Evolutionary conservation across 2,113 vertebrate genomes (phyloP).

Genomic region (Hydrochoerus hydrochaeris): DNA sequence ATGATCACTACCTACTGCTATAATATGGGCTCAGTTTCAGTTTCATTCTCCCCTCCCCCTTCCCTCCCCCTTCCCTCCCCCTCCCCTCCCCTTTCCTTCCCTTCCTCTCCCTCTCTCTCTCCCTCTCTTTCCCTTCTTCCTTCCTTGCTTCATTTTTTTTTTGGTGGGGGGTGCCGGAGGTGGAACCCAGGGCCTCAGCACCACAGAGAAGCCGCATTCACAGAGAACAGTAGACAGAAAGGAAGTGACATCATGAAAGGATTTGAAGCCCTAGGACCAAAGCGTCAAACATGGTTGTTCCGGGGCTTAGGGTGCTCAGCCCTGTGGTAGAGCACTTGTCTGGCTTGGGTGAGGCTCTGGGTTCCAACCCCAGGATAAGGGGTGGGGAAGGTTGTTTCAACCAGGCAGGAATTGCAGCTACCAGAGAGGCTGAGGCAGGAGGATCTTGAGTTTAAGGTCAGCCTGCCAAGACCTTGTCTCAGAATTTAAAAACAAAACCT

Average conservation of each 20-base stretch:
- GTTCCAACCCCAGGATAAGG: not conserved
- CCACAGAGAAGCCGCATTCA: not conserved
- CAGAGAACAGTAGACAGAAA: not conserved
- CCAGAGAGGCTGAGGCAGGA: not conserved
- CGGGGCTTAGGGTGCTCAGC: not conserved
- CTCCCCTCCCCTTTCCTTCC: rapidly evolving
- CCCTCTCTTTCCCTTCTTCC: no score
- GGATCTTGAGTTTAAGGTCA: not conserved
- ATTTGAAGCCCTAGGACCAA: not conserved
- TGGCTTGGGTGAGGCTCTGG: not conserved
- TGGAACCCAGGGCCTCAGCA: not conserved
- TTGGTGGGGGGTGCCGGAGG: not conserved
- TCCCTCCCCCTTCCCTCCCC: no score
- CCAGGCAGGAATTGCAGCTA: not conserved
- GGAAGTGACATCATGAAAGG: not conserved
- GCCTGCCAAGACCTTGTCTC: not conserved
- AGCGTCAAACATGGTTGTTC: not conserved
- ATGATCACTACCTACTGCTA: not conserved
- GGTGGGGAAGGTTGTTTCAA: not conserved
- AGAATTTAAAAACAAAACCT: not conserved
- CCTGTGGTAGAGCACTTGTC: not conserved
- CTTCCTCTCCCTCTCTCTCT: rapidly evolving
- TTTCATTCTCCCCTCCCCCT: not conserved
- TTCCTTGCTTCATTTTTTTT: no score
- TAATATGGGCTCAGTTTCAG: not conserved